These are phyloP conservation scores for Bovichtus diacanthus DNA, from an alignment of 2,797 vertebrate species.

Conservation along the genomic window DNA sequence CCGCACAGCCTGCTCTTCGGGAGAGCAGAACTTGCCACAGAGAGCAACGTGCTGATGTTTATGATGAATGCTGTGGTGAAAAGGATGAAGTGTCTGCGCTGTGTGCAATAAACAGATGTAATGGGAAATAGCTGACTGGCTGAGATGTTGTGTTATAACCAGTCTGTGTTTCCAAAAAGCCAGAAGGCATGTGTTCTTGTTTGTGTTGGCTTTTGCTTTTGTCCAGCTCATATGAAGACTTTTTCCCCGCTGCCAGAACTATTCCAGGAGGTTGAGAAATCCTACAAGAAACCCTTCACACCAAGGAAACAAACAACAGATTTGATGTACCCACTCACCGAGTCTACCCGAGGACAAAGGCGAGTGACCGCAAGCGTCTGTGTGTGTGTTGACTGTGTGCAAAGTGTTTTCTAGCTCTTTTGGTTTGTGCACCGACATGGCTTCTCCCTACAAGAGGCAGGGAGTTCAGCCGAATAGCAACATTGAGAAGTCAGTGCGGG, in stretches of 20 bases:
- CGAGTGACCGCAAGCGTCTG: neutral
- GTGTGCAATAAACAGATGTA: conserved; percentile 2
- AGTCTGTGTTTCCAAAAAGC: conserved; percentile 1
- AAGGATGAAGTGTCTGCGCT: neutral
- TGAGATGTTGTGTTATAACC: neutral
- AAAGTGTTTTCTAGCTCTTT: neutral
- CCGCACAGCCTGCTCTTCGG: conserved; percentile 19
- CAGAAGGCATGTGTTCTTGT: conserved; percentile 17
- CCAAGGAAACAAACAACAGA: conserved; percentile 22
- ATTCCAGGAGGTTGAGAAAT: conserved; percentile 36
- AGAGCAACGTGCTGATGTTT: conserved; percentile 20
- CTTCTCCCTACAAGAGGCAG: conserved; percentile 20
- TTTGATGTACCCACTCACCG: conserved; percentile 29
- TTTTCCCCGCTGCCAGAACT: neutral
- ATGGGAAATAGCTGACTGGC: conserved; percentile 8
- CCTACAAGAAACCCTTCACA: neutral
- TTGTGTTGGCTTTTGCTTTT: conserved; percentile 13
- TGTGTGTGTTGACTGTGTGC: neutral
- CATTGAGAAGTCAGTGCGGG: conserved; percentile 39
- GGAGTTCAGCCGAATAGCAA: conserved; percentile 19
- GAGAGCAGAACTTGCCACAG: conserved; percentile 6
- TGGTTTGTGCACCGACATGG: conserved; percentile 1
- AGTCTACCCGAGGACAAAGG: conserved; percentile 26
- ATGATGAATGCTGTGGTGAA: conserved; percentile 12
- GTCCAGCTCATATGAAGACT: neutral